These are phyloP conservation scores for Eospalax fontanierii DNA, from an alignment of 2,797 vertebrate genomes.

Conservation along the genomic window DNA sequence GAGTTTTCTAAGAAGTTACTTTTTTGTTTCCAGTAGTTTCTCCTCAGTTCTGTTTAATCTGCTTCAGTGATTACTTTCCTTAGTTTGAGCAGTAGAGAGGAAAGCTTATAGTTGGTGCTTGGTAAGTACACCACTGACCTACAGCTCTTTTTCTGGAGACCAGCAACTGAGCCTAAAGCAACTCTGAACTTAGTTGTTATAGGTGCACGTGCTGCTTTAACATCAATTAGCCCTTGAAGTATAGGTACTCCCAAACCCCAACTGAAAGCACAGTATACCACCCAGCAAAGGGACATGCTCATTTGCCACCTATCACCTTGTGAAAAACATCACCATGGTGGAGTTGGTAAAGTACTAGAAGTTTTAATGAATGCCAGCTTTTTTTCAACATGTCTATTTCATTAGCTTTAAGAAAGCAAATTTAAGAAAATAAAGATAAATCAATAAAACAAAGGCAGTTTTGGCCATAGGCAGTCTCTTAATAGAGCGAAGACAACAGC, in stretches of 20 bases:
- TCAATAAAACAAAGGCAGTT: not conserved
- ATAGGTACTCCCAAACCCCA: not conserved
- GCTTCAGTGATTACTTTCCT: not conserved
- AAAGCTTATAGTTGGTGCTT: not conserved
- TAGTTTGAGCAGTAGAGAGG: not conserved
- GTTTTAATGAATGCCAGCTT: not conserved
- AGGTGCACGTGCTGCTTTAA: not conserved
- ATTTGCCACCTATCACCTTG: not conserved
- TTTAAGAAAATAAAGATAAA: slow-evolving; percentile 48
- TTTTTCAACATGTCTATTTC: not conserved
- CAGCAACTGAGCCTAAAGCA: slow-evolving; percentile 45
- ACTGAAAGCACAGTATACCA: not conserved
- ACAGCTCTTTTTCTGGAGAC: slow-evolving; percentile 38
- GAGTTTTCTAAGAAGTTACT: not conserved
- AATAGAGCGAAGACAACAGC: not conserved
- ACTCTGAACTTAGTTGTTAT: not conserved
- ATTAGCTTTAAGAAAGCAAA: slow-evolving; percentile 55
- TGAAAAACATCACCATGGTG: not conserved
- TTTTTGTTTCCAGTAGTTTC: not conserved
- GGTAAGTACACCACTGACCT: not conserved
- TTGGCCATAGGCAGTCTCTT: not conserved
- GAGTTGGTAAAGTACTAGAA: not conserved
- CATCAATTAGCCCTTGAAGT: not conserved
- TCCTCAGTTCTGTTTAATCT: not conserved
- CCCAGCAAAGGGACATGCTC: not conserved